phyloP scores from a whole-genome alignment of 2,113 vertebrate species.

The Dasyornis broadbenti region DNA sequence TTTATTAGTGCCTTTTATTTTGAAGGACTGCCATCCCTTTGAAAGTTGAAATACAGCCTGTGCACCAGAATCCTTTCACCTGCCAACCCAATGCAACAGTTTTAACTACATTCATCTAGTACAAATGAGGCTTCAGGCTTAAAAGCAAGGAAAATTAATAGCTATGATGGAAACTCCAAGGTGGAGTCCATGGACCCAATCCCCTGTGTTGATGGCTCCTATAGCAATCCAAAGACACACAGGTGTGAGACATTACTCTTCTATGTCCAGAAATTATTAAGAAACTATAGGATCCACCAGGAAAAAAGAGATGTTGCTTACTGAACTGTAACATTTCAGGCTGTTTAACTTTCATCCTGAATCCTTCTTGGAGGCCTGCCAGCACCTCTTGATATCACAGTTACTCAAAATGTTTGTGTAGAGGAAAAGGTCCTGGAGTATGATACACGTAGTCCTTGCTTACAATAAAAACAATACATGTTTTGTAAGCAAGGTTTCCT shows the following conservation, averaged over 20 bases:
- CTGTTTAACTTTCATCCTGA: neutral
- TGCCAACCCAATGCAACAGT: neutral
- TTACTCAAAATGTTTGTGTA: neutral
- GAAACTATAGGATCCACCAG: neutral
- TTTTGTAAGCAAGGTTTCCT: neutral
- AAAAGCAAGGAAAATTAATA: neutral
- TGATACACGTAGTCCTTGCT: neutral
- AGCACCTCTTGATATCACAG: neutral
- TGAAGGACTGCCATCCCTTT: neutral
- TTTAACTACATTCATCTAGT: neutral
- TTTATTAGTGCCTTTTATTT: neutral
- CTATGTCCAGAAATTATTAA: neutral
- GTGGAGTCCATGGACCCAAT: neutral
- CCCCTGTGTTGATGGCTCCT: neutral
- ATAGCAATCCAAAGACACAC: neutral
- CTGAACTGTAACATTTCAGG: neutral
- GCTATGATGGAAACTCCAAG: neutral
- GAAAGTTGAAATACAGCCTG: neutral
- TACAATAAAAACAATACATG: neutral
- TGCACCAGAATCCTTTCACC: neutral
- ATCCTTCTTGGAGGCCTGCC: neutral
- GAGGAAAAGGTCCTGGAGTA: neutral
- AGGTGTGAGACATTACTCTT: neutral
- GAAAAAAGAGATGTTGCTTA: neutral
- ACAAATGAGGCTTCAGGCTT: neutral